A percentile compares a stretch with the other conserved stretches of the same genome.
Evolutionary conservation across 2,113 vertebrate genomes (phyloP).

Genomic region (Dermatemys mawii): DNA sequence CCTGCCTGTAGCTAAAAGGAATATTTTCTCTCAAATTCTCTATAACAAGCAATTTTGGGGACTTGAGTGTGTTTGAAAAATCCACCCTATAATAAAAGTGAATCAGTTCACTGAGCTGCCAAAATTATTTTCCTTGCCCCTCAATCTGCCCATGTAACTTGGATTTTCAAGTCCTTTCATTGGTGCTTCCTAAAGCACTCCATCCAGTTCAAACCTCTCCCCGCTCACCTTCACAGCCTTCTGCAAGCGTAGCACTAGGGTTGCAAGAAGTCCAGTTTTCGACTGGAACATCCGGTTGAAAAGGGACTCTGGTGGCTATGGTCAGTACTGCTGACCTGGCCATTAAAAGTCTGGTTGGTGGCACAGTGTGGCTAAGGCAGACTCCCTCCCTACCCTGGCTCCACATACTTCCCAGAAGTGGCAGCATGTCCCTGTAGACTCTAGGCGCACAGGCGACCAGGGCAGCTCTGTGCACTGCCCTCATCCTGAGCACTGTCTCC

Average conservation of each 20-base stretch:
- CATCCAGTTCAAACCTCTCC: not conserved
- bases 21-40: not conserved
- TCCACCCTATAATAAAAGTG: rapidly evolving
- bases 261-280: not conserved
- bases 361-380: too few species aligned
- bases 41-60: not conserved
- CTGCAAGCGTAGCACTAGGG: not conserved
- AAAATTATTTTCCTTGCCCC: not conserved
- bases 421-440: too few species aligned
- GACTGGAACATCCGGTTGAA: too few species aligned
- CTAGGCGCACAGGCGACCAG: too few species aligned
- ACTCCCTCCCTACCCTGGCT: too few species aligned
- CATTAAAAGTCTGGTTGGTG: too few species aligned
- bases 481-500: too few species aligned
- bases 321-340: too few species aligned
- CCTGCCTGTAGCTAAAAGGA: not conserved
- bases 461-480: too few species aligned
- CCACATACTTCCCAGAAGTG: too few species aligned
- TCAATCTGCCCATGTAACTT: not conserved
- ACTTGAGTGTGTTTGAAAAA: not conserved
- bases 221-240: not conserved
- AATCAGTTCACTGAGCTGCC: not conserved
- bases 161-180: not conserved
- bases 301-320: too few species aligned
- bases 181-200: not conserved